A percentile compares a stretch with the other conserved stretches of the same genome.
phyloP scores from a whole-genome alignment of 2,888 invertebrate genomes.

The Drosophila monieri region DNA sequence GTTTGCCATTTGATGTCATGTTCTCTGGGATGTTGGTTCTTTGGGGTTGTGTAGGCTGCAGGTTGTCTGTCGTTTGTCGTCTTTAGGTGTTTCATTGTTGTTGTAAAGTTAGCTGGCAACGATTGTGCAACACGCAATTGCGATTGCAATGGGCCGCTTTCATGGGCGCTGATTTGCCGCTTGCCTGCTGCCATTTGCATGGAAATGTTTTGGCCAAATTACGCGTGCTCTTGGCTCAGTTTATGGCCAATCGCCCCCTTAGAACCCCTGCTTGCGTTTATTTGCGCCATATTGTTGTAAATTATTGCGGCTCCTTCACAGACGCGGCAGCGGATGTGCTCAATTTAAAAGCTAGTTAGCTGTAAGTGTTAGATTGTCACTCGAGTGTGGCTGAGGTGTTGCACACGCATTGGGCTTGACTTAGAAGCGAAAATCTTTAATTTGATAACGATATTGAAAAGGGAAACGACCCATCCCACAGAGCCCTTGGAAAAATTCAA shows the following conservation, averaged over 20 bases:
- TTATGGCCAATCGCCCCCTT: constrained; percentile 54
- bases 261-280: constrained; percentile 59
- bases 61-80: constrained; percentile 34
- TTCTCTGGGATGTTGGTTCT: constrained; percentile 54
- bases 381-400: constrained; percentile 17
- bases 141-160: constrained; percentile 59
- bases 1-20: constrained; percentile 77
- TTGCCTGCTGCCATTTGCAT: constrained; percentile 64
- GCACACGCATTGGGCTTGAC: constrained; percentile 20
- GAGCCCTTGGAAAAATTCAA: neutral
- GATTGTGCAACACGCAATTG: constrained; percentile 76
- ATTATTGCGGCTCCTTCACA: constrained; percentile 64
- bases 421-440: neutral
- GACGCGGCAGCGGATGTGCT: constrained; percentile 64
- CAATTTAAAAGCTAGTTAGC: constrained; percentile 53
- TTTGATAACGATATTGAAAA: neutral
- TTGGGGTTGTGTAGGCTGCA: constrained; percentile 59
- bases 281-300: constrained; percentile 68
- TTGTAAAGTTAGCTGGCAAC: constrained; percentile 49
- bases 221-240: constrained; percentile 73
- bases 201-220: constrained; percentile 70
- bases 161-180: constrained; percentile 71
- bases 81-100: constrained; percentile 8
- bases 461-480: neutral
- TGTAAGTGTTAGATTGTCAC: constrained; percentile 58